Base-by-base conservation (phyloP, 1,140 invertebrate species). In the Tetragnatha versicolor region DNA sequence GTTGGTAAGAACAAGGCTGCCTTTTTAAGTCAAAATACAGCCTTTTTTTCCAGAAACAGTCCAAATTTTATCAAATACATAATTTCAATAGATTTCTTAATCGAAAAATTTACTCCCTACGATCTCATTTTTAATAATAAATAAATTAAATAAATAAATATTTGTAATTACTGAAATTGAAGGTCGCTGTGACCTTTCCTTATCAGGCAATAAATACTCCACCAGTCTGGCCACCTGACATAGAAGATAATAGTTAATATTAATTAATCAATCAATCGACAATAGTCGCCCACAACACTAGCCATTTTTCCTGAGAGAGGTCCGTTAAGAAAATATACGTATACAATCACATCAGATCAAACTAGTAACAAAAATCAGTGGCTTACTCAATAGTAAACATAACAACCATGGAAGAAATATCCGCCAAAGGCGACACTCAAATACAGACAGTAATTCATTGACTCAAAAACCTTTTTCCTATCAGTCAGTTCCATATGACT, bases 401-500 rank as follows among this genome's bases (percentile, higher is more conserved):
- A 55, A 70, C 51, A 70, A 70, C 47, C 45, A 69, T 10, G 42
- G 22, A 22, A 25, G 33, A 25, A 37, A 39, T 3, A 3, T 17
- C 27, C 39, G 35, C n/a, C 22, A 51, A 22, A 20, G 42, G 12
- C 12, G n/a, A 14, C 63, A 3, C 10, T 42, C 20, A 61, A 22
- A 33, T 20, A 27, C 31, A 65, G 20, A 14, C 61, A 37, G 17
- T 25, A 20, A 29, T 61, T 37, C 12, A 22, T 37, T 17, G 27
- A 12, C 31, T 22, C 17, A 33, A 17, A 37, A 49, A 9, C n/a
- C 27, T 53, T 22, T 20, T 27, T 47, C 55, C 61, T 17, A 31
- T 63, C 73, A 66, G 61, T 65, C 73, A 63, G 53, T 61, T 77
- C 39, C 66, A 25, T 73, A 77, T 77, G 73, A 77, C 73, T 77